Evolutionary conservation across 2,888 invertebrate species (phyloP), one percentile per base, ranked within the genome.

Genomic region (Gerris lacustris): DNA sequence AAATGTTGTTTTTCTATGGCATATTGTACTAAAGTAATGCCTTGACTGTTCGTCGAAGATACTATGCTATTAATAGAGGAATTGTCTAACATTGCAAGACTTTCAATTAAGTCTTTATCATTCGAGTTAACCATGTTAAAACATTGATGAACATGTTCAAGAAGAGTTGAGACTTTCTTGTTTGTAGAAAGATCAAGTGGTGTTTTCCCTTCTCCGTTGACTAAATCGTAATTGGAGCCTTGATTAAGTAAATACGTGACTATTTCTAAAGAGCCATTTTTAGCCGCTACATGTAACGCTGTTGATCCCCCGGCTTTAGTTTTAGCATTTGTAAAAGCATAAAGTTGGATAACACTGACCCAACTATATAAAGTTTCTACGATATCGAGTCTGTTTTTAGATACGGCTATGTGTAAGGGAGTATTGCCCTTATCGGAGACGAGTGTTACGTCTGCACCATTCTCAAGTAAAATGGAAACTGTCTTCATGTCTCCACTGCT

Each of bases 1-100:
- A 44, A 44, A 67, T 67, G 67, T 31, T 67, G 43, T 5, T 67
- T 67, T 15, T 15, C n/a, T n/a, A 67, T 4, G 45, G 67, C 45
- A 45, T 45, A 11, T 45, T 67, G 67, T 9, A 45, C 15, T 18
- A 67, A 45, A 4, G 67, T 67, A 1, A 45, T 67, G 11, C 67
- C 67, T n/a, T 45, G n/a, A 45, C 11, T 15, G 17, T 67, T 45
- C 9, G 15, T 15, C 7, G 45, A 11, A 15, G 15, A n/a, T 7
- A 45, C 45, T 6, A 45, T 18, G 45, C 45, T 18, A 17, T n/a
- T 6, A 9, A 55, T 2, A 9, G 55, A 11, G 55, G 9, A 11
- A 9, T 9, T 2, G 5, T 55, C 55, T 15, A 55, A 5, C 15
- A 11, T 9, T 55, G 9, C 15, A 9, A 55, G 15, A 9, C 15